These are phyloP conservation scores for Aplysina aerophoba DNA, from an alignment of 37 sponge, comb jelly and placozoan species.

Conservation along the genomic window DNA sequence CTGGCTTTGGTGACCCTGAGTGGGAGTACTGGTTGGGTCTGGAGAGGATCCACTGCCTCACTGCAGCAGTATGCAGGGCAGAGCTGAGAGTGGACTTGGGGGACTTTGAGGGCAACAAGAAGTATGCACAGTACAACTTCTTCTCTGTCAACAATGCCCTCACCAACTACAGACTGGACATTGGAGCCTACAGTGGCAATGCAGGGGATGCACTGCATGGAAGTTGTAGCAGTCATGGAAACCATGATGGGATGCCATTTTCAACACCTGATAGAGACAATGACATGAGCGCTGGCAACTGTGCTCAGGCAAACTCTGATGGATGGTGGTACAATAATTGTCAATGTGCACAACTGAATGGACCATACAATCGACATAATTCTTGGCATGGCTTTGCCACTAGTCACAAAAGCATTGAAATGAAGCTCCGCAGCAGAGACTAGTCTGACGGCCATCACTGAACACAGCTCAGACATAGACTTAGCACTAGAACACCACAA, in stretches of 20 bases:
- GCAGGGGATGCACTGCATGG: no score
- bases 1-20: conserved; percentile 66
- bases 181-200: conserved; percentile 32
- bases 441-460: background rate
- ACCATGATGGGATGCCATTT: no score
- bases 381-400: background rate
- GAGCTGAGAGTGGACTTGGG: conserved; percentile 20
- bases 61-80: conserved; percentile 14
- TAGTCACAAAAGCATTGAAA: background rate
- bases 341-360: background rate
- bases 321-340: conserved; percentile 35
- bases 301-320: background rate
- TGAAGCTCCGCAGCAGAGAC: conserved; percentile 27
- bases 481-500: no score
- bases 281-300: no score
- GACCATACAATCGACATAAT: background rate
- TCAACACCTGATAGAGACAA: no score
- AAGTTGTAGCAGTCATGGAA: no score
- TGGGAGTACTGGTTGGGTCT: conserved; percentile 76
- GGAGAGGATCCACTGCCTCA: conserved; percentile 58
- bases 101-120: conserved; percentile 10
- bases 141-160: conserved; percentile 17
- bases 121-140: conserved; percentile 27
- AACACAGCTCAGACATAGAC: no score
- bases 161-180: conserved; percentile 36